These are phyloP conservation scores for Pungitius pungitius DNA, from an alignment of 2,113 vertebrate species.

Conservation along the genomic window DNA sequence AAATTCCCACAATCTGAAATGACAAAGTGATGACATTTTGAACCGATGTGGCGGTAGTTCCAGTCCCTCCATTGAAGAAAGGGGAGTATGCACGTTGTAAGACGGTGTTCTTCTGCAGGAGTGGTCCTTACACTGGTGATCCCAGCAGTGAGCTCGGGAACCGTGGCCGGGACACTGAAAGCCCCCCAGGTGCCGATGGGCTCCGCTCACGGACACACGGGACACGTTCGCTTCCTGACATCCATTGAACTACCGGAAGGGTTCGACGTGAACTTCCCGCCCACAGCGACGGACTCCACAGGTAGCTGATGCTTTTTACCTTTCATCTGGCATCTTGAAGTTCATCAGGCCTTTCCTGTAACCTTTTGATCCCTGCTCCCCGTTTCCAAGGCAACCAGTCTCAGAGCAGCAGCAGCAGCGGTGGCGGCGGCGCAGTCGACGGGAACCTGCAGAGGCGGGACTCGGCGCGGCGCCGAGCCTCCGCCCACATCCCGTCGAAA, in stretches of 20 bases:
- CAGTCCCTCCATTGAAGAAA: neutral
- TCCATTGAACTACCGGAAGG: constrained; percentile 93
- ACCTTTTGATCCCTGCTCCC: neutral
- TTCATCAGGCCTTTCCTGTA: neutral
- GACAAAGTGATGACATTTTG: too few species aligned
- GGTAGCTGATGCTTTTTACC: constrained; percentile 27
- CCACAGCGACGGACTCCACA: constrained; percentile 70
- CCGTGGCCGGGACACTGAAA: constrained; percentile 76
- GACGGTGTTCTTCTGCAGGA: constrained; percentile 64
- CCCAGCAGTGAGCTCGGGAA: constrained; percentile 80
- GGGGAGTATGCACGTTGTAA: neutral
- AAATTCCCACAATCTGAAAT: too few species aligned
- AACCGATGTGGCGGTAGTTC: neutral
- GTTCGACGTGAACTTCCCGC: constrained; percentile 86
- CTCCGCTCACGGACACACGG: constrained; percentile 94
- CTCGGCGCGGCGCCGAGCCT: constrained; percentile 79
- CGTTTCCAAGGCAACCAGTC: constrained; percentile 62
- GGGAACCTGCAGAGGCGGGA: constrained; percentile 83
- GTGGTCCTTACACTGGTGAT: constrained; percentile 90
- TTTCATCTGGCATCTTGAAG: neutral
- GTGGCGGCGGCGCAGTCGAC: constrained; percentile 58
- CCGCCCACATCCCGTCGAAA: constrained; percentile 78
- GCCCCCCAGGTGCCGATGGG: constrained; percentile 86
- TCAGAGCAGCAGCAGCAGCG: constrained; percentile 59
- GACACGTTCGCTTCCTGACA: constrained; percentile 96